phyloP scores from a whole-genome alignment of 2,888 invertebrate species.

The Deilephila porcellus region DNA sequence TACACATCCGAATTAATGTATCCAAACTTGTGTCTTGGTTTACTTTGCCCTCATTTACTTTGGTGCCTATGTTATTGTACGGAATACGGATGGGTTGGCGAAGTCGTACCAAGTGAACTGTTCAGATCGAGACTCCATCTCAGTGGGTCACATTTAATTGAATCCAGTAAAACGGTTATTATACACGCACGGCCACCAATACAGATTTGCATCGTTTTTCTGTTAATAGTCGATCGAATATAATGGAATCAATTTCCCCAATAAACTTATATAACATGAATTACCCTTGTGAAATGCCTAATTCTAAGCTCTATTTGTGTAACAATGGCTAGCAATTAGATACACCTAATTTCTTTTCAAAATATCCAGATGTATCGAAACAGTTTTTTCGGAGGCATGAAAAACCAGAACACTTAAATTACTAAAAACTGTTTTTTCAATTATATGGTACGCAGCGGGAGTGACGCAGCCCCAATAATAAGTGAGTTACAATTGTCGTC shows the following conservation, averaged over 20 bases:
- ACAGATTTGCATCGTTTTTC: constrained; percentile 49
- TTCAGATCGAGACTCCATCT: constrained; percentile 50
- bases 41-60: constrained; percentile 47
- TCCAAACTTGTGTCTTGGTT: constrained; percentile 44
- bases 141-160: constrained; percentile 82
- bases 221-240: not conserved
- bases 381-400: not conserved
- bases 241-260: constrained; percentile 16
- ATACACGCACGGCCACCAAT: constrained; percentile 77
- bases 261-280: constrained; percentile 8
- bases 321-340: not conserved
- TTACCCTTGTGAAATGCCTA: not conserved
- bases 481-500: constrained; percentile 33
- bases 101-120: constrained; percentile 44
- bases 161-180: constrained; percentile 76
- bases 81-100: constrained; percentile 50
- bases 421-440: constrained; percentile 31
- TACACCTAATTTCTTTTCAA: too few relatives aligned
- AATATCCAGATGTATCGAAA: too few relatives aligned
- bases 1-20: constrained; percentile 50
- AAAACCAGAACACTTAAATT: not conserved
- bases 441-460: constrained; percentile 11
- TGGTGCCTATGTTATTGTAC: constrained; percentile 45
- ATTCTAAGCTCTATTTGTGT: not conserved
- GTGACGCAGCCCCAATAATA: constrained; percentile 28